phyloP scores from a whole-genome alignment of 2,797 vertebrate species.

The Sorex maritimensis region DNA sequence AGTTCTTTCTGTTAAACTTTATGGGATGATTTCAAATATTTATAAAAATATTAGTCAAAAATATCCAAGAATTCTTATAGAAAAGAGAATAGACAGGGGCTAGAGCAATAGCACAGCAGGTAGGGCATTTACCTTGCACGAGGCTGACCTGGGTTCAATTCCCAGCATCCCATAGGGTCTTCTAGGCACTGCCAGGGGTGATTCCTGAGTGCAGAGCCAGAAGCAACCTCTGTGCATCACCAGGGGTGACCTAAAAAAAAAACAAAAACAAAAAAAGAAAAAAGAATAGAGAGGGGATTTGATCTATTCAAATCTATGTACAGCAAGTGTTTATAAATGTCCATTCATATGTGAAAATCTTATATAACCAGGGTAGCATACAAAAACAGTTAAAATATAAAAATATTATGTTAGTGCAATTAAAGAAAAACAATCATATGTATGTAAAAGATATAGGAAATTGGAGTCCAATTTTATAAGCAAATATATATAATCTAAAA shows the following conservation, averaged over 20 bases:
- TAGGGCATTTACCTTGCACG: too few species aligned
- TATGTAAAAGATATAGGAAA: neutral
- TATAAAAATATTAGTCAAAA: neutral
- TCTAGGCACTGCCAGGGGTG: too few species aligned
- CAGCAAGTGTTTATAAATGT: too few species aligned
- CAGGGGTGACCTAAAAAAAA: too few species aligned
- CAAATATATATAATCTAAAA: too few species aligned
- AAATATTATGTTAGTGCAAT: neutral
- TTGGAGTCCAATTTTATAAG: neutral
- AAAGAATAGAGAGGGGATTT: neutral
- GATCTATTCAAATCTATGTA: too few species aligned
- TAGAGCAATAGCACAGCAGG: too few species aligned
- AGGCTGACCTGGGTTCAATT: too few species aligned
- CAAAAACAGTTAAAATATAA: neutral
- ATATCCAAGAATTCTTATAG: neutral
- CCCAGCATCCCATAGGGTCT: too few species aligned
- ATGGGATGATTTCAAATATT: neutral
- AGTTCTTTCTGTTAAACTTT: neutral
- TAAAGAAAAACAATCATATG: neutral
- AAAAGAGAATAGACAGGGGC: neutral
- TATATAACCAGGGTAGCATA: neutral
- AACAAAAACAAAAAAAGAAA: too few species aligned
- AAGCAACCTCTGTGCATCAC: too few species aligned
- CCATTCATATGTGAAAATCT: neutral
- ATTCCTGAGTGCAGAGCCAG: too few species aligned